Base-by-base conservation (phyloP, 2,797 vertebrate species). In the Cetoscarus ocellatus region DNA sequence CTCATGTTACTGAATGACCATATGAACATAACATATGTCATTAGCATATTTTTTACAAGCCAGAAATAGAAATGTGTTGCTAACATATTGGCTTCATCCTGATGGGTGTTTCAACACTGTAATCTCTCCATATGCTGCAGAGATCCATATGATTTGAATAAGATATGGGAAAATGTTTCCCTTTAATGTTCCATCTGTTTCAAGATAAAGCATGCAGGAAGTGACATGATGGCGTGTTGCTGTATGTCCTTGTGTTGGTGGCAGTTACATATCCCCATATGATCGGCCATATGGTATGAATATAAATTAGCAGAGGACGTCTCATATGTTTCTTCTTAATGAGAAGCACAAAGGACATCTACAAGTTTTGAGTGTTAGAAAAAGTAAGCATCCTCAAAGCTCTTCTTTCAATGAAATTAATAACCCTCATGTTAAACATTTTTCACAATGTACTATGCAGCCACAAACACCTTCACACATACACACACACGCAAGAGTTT, bases 141-240 rank as follows among this genome's bases (percentile, higher is more conserved):
- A 70, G 64, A 79, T 85, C 67, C 80, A 73, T 71, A 74, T 55
- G 18, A 86, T 81, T 54, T 77, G 34, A 87, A 73, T 63, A 76
- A 67, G 68, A 84, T 85, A 80, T 44, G 38, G 52, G 49, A 80
- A 74, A 65, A 40, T 68, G 63, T 47, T 60, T 74, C 64, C 36
- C 53, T 80, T 73, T 84, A 81, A 73, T 75, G 70, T 67, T 81
- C 80, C 85, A 86, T 91, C 87, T 91, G 89, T 75, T 86, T 72
- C 53, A 73, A 75, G 71, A 79, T 68, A 66, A 79, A 75, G 54
- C 77, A 73, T 49, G 42, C 40, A 51, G 62, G 66, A 82, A 59
- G 61, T 67, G 75, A 76, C 66, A 61, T 44, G 70, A 69, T 54
- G 62, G 48, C 44, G 6, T 73, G 79, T 59, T 82, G 68, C 71